Evolutionary conservation across 2,888 invertebrate genomes (phyloP), one percentile per base, ranked within the genome.

Genomic region (Stratiomys singularior): DNA sequence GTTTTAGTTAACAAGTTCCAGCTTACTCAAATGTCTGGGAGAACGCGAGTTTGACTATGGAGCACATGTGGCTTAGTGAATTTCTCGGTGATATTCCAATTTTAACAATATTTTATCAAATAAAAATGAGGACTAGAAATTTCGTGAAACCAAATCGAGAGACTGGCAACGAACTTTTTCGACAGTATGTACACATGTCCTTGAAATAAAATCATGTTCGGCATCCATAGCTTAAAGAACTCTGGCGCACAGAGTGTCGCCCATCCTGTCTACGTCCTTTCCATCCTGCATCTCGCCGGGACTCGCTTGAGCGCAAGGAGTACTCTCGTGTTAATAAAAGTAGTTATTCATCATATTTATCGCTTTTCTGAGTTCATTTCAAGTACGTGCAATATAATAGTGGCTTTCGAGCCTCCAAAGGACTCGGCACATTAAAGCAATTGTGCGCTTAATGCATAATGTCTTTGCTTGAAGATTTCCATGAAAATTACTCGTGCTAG

Each of bases 341-440:
- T 77, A 76, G 79, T 77, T 79, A 76, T 79, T 79, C 74, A 76
- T 76, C 76, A 79, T 79, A 77, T 79, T 79, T 79, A 79, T 79
- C 77, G 63, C 74, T 63, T 60, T 64, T 67, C 69, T 76, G 77
- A 77, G 79, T 79, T 77, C 77, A 79, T 79, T 77, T 76, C 47
- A 27, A 69, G 76, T 44, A 56, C 72, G 71, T 77, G 77, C 56
- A 74, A 77, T 66, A 78, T 77, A 58, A 37, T 74, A 25, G 37
- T 58, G 58, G 28, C 60, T 74, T 74, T 23, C 60, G 25, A 23
- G 60, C 1, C 60, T 60, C 23, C 47, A 25, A 72, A 72, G 71
- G 71, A 72, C 28, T 1, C 37, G 9, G 37, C 27, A 56, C 25
- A 52, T 72, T 52, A 58, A 74, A 74, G 28, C 28, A 58, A 15